Conservation (phyloP, 2,113 vertebrate species). For the Cyphomyrus plagiostoma region DNA sequence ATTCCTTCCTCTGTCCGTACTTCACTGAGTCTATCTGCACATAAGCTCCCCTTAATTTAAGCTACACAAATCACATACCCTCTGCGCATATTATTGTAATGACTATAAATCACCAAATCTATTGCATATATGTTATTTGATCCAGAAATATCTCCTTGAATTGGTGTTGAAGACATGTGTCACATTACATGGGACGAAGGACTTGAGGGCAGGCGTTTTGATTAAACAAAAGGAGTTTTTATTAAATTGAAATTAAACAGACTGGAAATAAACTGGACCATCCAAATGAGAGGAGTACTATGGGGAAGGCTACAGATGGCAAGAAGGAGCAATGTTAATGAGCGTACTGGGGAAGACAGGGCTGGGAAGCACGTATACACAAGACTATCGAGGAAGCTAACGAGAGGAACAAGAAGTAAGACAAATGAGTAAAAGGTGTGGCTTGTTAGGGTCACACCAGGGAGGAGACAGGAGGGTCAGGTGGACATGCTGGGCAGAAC, state of each 20-base stretch:
- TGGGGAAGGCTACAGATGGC: neutral
- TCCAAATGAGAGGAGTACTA: neutral
- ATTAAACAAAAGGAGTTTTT: neutral
- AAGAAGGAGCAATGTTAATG: neutral
- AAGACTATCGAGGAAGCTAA: neutral
- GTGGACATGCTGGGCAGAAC: neutral
- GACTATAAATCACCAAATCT: neutral
- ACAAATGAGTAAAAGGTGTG: neutral
- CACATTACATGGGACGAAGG: neutral
- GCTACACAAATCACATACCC: neutral
- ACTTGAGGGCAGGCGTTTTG: neutral
- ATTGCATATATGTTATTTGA: neutral
- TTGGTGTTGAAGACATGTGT: neutral
- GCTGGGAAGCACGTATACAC: neutral
- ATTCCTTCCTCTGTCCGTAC: neutral
- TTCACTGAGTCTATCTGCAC: neutral
- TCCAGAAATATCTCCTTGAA: neutral
- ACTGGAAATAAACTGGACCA: neutral
- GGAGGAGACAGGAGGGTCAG: neutral
- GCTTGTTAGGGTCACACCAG: neutral
- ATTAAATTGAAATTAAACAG: neutral
- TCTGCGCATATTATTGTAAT: neutral
- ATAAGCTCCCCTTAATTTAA: neutral
- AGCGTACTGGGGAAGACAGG: neutral
- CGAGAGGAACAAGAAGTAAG: neutral